Evolutionary conservation across 1,140 invertebrate genomes (phyloP).

Genomic region (Aleiodes sp.): DNA sequence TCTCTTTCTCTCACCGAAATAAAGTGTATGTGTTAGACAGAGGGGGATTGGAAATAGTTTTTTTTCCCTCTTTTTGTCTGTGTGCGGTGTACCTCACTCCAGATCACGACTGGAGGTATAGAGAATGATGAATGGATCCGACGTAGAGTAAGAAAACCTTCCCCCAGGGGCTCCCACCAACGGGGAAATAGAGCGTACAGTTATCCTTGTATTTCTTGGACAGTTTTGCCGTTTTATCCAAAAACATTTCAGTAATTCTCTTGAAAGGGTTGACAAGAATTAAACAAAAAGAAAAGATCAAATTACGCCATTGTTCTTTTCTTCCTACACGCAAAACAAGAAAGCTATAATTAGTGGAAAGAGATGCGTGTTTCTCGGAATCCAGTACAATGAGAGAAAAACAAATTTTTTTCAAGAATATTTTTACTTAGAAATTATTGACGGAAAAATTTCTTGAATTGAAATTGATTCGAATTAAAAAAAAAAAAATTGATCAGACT

Average conservation of each 20-base stretch:
- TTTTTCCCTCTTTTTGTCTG: neutral
- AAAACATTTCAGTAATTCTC: neutral
- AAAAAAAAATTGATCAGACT: too few relatives aligned
- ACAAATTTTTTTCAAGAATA: too few relatives aligned
- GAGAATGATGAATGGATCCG: conserved; percentile 33
- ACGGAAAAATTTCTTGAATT: too few relatives aligned
- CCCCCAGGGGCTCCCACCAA: conserved; percentile 1
- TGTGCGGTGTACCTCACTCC: neutral
- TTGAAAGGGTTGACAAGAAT: neutral
- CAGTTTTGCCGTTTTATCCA: neutral
- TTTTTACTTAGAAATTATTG: too few relatives aligned
- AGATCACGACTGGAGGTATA: conserved; percentile 15
- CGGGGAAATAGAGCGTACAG: conserved; percentile 29
- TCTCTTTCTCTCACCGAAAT: conserved; percentile 5
- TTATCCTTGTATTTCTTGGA: conserved; percentile 27
- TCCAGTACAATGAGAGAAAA: too few relatives aligned
- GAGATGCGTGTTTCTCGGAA: too few relatives aligned
- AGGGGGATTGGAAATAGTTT: neutral
- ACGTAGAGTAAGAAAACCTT: conserved; percentile 30
- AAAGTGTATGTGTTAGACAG: neutral
- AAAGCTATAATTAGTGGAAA: too few relatives aligned
- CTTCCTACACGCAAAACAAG: too few relatives aligned
- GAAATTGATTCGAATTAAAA: too few relatives aligned
- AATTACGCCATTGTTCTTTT: too few relatives aligned
- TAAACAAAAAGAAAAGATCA: too few relatives aligned